phyloP scores from a whole-genome alignment of 1,140 invertebrate genomes.

The Drosophila mayri region DNA sequence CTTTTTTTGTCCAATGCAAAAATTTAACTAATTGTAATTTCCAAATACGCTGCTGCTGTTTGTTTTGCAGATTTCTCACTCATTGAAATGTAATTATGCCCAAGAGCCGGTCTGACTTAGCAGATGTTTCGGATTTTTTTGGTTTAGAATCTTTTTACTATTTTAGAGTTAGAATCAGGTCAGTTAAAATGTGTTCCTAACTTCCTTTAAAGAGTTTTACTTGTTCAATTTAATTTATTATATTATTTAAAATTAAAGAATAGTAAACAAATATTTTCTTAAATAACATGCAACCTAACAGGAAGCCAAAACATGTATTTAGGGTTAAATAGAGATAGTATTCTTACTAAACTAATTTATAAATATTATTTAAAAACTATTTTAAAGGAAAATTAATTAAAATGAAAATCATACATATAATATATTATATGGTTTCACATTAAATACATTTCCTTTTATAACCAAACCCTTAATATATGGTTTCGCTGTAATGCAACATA shows the following conservation, averaged over 20 bases:
- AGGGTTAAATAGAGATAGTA: background rate
- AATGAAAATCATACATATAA: background rate
- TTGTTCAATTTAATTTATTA: background rate
- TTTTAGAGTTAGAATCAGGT: constrained; percentile 32
- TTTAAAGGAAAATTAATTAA: background rate
- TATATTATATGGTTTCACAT: background rate
- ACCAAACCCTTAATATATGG: background rate
- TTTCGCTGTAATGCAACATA: background rate
- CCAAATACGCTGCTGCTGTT: constrained; percentile 23
- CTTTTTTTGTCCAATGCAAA: constrained; percentile 63
- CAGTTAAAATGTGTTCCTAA: no score
- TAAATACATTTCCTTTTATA: background rate
- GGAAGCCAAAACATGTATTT: background rate
- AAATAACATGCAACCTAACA: background rate
- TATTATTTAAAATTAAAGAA: background rate
- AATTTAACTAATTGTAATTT: constrained; percentile 63
- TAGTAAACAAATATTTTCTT: background rate
- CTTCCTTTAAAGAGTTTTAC: background rate
- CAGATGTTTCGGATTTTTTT: background rate
- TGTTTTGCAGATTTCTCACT: constrained; percentile 35
- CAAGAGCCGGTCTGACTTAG: constrained; percentile 14
- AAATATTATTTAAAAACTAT: background rate
- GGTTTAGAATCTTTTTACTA: constrained; percentile 24
- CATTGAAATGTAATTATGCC: constrained; percentile 76
- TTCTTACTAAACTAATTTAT: no score